These are phyloP conservation scores for Hoplodrina blanda DNA, from an alignment of 2,888 invertebrate genomes.

Conservation along the genomic window DNA sequence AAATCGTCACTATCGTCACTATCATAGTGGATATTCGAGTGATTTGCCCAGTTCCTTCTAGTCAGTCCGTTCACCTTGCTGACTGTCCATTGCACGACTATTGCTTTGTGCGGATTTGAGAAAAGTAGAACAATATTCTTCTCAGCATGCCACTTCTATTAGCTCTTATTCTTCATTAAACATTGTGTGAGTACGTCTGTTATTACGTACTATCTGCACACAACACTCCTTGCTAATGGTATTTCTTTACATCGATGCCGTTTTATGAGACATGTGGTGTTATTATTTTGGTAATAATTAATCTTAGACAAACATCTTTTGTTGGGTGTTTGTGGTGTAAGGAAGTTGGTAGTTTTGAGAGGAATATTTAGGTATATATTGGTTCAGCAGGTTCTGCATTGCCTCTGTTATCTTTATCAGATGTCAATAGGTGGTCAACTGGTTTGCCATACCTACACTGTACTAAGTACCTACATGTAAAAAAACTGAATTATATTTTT, in stretches of 20 bases:
- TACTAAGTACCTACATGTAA: too few species aligned
- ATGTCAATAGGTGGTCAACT: too few species aligned
- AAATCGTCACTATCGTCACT: too few species aligned
- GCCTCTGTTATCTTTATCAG: too few species aligned
- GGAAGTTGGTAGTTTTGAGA: neutral
- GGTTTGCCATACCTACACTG: too few species aligned
- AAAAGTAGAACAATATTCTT: neutral
- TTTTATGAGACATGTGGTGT: constrained; percentile 56
- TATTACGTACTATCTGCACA: constrained; percentile 59
- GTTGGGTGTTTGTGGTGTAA: neutral
- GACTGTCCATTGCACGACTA: too few species aligned
- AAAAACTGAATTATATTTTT: too few species aligned
- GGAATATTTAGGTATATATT: neutral
- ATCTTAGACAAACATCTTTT: constrained; percentile 37
- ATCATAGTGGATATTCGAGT: too few species aligned
- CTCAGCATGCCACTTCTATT: constrained; percentile 17
- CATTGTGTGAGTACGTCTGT: constrained; percentile 38
- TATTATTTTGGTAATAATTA: constrained; percentile 50
- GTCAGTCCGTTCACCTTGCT: too few species aligned
- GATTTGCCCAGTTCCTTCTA: too few species aligned
- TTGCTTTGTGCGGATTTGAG: too few species aligned
- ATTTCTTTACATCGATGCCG: constrained; percentile 62
- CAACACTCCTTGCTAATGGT: constrained; percentile 62
- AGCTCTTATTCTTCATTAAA: constrained; percentile 13
- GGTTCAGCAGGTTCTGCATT: too few species aligned